These are phyloP conservation scores for Mya arenaria DNA, from an alignment of 1,140 invertebrate genomes.

Conservation along the genomic window DNA sequence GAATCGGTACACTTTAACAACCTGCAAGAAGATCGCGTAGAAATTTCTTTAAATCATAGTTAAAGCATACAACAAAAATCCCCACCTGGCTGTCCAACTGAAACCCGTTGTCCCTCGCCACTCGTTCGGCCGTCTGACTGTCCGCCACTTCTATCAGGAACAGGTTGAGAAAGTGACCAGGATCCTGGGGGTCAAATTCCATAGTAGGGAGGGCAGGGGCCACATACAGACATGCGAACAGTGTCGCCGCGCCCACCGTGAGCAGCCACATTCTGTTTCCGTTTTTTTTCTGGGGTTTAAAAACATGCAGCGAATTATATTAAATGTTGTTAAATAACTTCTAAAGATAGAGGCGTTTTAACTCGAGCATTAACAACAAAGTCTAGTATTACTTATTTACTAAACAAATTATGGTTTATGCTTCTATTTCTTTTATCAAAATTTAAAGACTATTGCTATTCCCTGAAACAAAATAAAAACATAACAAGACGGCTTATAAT, in stretches of 20 bases:
- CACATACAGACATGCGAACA: constrained; percentile 40
- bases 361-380: no score
- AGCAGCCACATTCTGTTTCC: constrained; percentile 2
- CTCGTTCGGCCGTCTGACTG: constrained; percentile 3
- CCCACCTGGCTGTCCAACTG: not conserved
- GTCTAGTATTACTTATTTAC: no score
- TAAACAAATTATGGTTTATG: no score
- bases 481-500: no score
- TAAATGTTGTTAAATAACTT: no score
- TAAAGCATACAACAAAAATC: not conserved
- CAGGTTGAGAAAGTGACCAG: constrained; percentile 24
- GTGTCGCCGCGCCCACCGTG: not conserved
- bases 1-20: not conserved
- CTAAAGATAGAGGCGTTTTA: no score
- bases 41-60: not conserved
- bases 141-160: constrained; percentile 14
- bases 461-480: no score
- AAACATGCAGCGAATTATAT: no score
- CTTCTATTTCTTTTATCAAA: no score
- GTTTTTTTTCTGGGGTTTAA: no score
- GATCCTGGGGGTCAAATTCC: constrained; percentile 3
- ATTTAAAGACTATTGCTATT: no score
- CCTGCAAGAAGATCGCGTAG: not conserved
- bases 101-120: constrained; percentile 38
- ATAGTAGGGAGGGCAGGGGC: constrained; percentile 14